Base-by-base conservation (phyloP, 2,888 invertebrate species). In the Antheraea assamensis region DNA sequence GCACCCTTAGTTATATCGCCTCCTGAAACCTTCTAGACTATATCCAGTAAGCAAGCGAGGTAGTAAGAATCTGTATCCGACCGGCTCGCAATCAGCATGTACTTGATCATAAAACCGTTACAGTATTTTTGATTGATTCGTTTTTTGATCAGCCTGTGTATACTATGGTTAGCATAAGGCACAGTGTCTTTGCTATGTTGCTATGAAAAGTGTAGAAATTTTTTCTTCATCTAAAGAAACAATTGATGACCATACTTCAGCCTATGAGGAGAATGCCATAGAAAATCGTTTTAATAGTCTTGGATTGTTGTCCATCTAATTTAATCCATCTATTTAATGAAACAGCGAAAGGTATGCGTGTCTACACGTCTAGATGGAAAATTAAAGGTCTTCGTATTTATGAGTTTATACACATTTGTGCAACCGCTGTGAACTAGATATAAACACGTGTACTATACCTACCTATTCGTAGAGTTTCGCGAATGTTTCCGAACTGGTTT, bases 391-490 rank as follows among this genome's bases (percentile, higher is more conserved):
- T 27, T 27, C 47, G 8, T 47, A 30, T 27, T 47, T 64, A 64
- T 4, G 72, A 72, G 47, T 64, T 72, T 42, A 15, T 49, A 8
- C 21, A 27, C 64, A 27, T n/a, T 72, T 7, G 72, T 47, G 47
- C 42, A 58, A 42, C 42, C 42, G 42, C 47, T 19, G 61, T 61
- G 72, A 64, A 42, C 49, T 42, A 47, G 64, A 42, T 61, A 66
- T 61, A 71, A 73, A 71, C 71, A 73, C 70, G 61, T 71, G 71
- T 73, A 73, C 58, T 73, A 73, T 47, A 35, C 42, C 61, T 47
- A 35, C 42, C 61, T 70, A 55, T 58, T 31, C 24, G 30, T 8
- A n/a, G 70, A 71, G 71, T 73, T 73, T 55, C 47, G 58, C 30
- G 35, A 17, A 70, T 73, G 73, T 61, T 71, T 42, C n/a, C 61